These are phyloP conservation scores for Eira barbara DNA, from an alignment of 2,113 vertebrate species.

Conservation along the genomic window DNA sequence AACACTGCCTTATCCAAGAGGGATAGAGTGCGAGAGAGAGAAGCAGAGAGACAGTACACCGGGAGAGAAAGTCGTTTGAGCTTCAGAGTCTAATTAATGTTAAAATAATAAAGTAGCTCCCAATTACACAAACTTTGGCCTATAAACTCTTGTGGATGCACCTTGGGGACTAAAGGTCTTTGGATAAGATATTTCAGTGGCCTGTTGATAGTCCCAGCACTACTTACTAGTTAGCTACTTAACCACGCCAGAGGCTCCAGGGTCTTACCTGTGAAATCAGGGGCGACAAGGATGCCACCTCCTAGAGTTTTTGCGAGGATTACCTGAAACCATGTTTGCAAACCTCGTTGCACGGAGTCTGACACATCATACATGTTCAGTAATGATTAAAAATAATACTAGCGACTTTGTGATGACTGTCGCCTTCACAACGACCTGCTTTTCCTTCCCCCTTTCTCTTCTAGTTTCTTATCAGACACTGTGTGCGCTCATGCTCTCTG, in stretches of 20 bases:
- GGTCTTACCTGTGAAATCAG: background rate
- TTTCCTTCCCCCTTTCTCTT: background rate
- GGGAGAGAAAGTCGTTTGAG: background rate
- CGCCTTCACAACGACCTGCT: background rate
- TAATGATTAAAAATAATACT: conserved; percentile 38
- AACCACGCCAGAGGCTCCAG: background rate
- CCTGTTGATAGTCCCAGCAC: background rate
- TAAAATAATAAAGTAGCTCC: background rate
- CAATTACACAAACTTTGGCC: background rate
- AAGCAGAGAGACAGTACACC: background rate
- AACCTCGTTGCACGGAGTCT: background rate
- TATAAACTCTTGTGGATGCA: background rate
- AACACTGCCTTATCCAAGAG: background rate
- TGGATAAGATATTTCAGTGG: background rate
- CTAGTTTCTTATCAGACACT: background rate
- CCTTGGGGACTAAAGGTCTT: background rate
- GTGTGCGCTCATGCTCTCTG: background rate
- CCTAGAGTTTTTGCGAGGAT: background rate
- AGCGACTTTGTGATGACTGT: background rate
- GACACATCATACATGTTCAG: background rate
- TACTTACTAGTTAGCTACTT: background rate
- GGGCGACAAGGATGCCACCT: background rate
- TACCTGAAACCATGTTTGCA: background rate
- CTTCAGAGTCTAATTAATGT: background rate
- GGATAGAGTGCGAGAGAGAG: background rate